Evolutionary conservation across 2,888 invertebrate genomes (phyloP).

Genomic region (Busseola fusca): DNA sequence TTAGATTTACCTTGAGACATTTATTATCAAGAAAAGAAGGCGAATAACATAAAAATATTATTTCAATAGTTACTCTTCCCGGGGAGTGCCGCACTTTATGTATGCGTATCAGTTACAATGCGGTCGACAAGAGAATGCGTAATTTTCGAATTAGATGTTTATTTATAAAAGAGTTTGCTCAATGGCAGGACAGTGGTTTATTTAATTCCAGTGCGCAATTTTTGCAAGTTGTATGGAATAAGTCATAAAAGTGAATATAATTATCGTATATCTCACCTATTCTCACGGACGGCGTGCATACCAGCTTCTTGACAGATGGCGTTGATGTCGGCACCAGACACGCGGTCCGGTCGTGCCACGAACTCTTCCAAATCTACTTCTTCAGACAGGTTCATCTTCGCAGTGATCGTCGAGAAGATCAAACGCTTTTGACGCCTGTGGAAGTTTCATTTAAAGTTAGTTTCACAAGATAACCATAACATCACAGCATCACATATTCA

Average conservation of each 20-base stretch:
- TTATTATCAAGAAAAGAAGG: background rate
- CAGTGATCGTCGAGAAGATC: conserved; percentile 99
- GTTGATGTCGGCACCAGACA: conserved; percentile 99
- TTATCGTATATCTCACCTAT: conserved; percentile 88
- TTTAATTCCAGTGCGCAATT: background rate
- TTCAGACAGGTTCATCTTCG: conserved; percentile 98
- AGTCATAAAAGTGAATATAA: background rate
- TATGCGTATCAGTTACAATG: background rate
- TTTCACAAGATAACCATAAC: background rate
- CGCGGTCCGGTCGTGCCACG: conserved; percentile 99
- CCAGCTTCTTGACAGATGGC: conserved; percentile 99
- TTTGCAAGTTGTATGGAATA: background rate
- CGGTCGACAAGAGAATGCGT: too few species aligned
- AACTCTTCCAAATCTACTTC: conserved; percentile 99
- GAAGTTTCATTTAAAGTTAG: conserved; percentile 3
- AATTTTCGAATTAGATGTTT: too few species aligned
- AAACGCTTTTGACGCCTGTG: conserved; percentile 95
- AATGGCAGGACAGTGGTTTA: background rate
- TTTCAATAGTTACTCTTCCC: background rate
- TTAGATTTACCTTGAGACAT: background rate
- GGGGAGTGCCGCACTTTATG: background rate
- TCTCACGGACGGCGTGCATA: conserved; percentile 99
- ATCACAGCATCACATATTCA: background rate
- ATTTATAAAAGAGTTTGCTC: too few species aligned
- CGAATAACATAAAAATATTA: background rate